Evolutionary conservation across 2,888 invertebrate genomes (phyloP).

Genomic region (Tribolium freemani): DNA sequence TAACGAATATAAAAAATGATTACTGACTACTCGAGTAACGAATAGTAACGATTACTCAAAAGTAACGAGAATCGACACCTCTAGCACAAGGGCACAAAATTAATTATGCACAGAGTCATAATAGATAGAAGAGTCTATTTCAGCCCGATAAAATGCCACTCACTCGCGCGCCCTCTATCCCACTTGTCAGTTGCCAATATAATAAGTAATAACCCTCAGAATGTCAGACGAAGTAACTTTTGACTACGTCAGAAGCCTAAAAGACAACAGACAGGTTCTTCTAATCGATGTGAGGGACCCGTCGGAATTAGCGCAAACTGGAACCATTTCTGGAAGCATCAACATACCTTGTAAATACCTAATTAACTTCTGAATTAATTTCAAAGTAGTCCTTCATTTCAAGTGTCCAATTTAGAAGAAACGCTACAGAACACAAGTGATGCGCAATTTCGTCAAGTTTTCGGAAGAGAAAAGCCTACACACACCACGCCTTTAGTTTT

Average conservation of each 20-base stretch:
- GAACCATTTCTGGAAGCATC: slow-evolving; percentile 80
- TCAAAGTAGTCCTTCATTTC: slow-evolving; percentile 53
- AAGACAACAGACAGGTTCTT: slow-evolving; percentile 68
- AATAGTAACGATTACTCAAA: too few relatives aligned
- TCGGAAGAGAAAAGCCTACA: slow-evolving; percentile 73
- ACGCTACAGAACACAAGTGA: slow-evolving; percentile 68
- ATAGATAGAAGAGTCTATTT: too few relatives aligned
- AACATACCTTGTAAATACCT: slow-evolving; percentile 78
- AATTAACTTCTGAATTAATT: slow-evolving; percentile 3
- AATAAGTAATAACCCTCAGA: too few relatives aligned
- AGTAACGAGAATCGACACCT: too few relatives aligned
- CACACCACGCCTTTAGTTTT: slow-evolving; percentile 75
- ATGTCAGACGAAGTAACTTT: slow-evolving; percentile 53
- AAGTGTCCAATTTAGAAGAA: slow-evolving; percentile 71
- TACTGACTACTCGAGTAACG: too few relatives aligned
- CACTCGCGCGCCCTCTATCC: too few relatives aligned
- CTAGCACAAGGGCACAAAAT: too few relatives aligned
- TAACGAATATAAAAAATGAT: too few relatives aligned
- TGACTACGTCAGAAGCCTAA: slow-evolving; percentile 69
- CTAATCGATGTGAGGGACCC: slow-evolving; percentile 86
- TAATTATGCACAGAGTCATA: too few relatives aligned
- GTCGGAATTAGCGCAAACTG: slow-evolving; percentile 77
- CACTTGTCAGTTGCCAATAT: too few relatives aligned
- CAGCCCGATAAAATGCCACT: too few relatives aligned
- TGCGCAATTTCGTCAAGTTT: slow-evolving; percentile 72